Evolutionary conservation across 2,797 vertebrate species (phyloP).

Genomic region (Neostethus bicornis): DNA sequence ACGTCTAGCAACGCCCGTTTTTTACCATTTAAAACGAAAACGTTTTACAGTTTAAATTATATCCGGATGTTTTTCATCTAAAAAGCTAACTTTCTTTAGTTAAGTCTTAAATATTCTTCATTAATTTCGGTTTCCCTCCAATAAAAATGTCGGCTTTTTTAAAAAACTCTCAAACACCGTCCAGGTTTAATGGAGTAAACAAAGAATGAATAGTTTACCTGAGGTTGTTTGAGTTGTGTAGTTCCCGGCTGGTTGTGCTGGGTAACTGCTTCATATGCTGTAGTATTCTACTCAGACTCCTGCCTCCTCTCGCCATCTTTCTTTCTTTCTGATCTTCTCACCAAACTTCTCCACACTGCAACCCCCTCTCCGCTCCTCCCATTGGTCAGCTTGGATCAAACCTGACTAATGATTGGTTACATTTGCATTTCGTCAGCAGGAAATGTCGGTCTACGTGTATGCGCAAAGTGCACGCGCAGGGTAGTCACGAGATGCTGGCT

Average conservation of each 20-base stretch:
- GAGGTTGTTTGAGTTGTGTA: slow-evolving; percentile 60
- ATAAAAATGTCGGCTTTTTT: not conserved
- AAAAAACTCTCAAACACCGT: not conserved
- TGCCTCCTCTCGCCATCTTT: slow-evolving; percentile 82
- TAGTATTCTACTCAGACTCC: slow-evolving; percentile 69
- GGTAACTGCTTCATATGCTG: slow-evolving; percentile 75
- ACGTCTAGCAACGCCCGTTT: slow-evolving; percentile 4
- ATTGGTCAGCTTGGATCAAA: slow-evolving; percentile 40
- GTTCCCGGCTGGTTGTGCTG: slow-evolving; percentile 58
- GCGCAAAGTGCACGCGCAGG: not conserved
- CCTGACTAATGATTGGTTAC: slow-evolving; percentile 55
- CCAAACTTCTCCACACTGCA: not conserved
- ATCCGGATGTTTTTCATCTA: not conserved
- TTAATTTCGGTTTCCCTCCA: not conserved
- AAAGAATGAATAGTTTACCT: slow-evolving; percentile 63
- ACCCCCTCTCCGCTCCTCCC: not conserved
- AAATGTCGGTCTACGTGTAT: not conserved
- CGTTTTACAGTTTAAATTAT: not conserved
- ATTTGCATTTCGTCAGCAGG: slow-evolving; percentile 1
- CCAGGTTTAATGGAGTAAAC: not conserved
- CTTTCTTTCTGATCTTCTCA: slow-evolving; percentile 25
- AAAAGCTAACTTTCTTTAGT: not conserved
- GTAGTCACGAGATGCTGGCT: slow-evolving; percentile 77
- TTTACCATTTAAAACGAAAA: not conserved
- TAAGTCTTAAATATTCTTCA: not conserved